Evolutionary conservation across 2,113 vertebrate genomes (phyloP).

Genomic region (Cryptoleucopteryx plumbea): DNA sequence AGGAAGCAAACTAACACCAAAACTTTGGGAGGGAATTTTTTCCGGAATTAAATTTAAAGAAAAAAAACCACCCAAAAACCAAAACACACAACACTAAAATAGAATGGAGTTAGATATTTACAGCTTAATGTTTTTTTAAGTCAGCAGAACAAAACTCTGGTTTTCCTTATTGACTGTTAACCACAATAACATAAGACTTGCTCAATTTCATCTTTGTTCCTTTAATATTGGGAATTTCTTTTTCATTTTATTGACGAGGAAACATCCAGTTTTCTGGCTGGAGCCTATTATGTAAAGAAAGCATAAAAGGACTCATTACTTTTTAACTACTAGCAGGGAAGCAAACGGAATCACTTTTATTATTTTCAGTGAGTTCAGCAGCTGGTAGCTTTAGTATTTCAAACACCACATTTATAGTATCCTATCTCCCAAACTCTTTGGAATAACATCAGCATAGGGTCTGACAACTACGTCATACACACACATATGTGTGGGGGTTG

Average conservation of each 20-base stretch:
- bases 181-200: constrained; percentile 55
- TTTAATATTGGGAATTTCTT: constrained; percentile 62
- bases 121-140: constrained; percentile 51
- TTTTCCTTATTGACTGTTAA: constrained; percentile 69
- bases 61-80: rapidly evolving
- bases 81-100: neutral
- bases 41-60: constrained; percentile 18
- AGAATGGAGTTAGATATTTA: constrained; percentile 61
- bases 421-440: neutral
- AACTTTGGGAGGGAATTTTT: neutral
- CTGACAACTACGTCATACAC: neutral
- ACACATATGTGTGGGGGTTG: rapidly evolving
- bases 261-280: constrained; percentile 63
- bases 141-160: constrained; percentile 61
- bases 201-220: constrained; percentile 58
- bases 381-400: neutral
- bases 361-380: neutral
- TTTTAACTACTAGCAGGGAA: constrained; percentile 58
- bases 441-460: neutral
- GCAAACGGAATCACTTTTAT: neutral
- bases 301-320: constrained; percentile 66
- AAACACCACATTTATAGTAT: neutral
- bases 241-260: constrained; percentile 61
- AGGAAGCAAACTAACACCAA: neutral
- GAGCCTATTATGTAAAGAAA: constrained; percentile 62